Evolutionary conservation across 2,113 vertebrate species (phyloP).

Genomic region (Grallaria varia): DNA sequence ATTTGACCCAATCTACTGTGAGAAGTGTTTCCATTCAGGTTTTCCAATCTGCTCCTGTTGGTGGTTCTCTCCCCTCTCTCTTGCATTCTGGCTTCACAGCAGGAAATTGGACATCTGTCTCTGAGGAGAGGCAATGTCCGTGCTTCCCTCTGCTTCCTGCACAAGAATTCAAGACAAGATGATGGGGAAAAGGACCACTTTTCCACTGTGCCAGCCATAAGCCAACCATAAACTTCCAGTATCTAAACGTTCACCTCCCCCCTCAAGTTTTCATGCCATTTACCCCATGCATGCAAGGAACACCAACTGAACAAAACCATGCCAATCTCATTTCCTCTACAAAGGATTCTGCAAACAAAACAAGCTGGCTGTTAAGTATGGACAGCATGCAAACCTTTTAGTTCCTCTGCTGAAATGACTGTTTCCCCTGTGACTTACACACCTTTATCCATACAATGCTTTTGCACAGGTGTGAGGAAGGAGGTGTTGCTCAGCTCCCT

Average conservation of each 20-base stretch:
- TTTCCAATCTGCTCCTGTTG: background rate
- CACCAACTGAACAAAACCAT: slow-evolving; percentile 20
- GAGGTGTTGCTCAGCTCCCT: background rate
- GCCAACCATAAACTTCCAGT: slow-evolving; percentile 14
- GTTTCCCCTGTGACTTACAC: background rate
- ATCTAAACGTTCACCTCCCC: slow-evolving; percentile 22
- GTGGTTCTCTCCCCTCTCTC: background rate
- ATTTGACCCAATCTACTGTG: background rate
- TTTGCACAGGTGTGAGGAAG: background rate
- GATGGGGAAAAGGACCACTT: background rate
- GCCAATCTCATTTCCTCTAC: background rate
- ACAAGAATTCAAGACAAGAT: background rate
- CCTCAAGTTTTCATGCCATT: slow-evolving; percentile 43
- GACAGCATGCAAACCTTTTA: background rate
- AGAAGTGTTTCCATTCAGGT: background rate
- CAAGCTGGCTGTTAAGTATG: background rate
- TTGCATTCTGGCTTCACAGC: background rate
- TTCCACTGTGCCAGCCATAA: background rate
- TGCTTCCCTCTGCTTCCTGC: background rate
- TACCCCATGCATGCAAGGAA: background rate
- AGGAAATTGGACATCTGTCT: background rate
- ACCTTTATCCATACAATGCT: background rate
- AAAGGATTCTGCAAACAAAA: background rate
- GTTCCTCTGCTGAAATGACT: background rate
- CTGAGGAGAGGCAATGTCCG: background rate